Evolutionary conservation across 2,888 invertebrate genomes (phyloP).

Genomic region (Drosophila sordidapex): DNA sequence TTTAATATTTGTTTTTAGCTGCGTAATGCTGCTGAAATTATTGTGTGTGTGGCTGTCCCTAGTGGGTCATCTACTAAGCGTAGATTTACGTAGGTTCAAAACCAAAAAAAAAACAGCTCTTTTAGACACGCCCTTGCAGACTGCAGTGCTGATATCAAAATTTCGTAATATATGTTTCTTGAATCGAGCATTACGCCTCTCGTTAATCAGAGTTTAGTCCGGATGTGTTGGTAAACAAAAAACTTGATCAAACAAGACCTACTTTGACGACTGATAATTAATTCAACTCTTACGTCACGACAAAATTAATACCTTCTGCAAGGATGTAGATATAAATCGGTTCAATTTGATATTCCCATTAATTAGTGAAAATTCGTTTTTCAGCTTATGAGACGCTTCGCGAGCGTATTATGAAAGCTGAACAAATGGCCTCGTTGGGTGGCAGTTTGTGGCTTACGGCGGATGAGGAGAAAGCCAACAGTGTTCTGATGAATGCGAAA

Average conservation of each 20-base stretch:
- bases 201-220: not conserved
- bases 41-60: conserved; percentile 31
- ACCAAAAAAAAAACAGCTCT: not conserved
- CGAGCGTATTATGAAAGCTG: conserved; percentile 83
- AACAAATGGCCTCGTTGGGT: conserved; percentile 79
- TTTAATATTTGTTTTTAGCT: conserved; percentile 5
- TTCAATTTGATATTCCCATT: not conserved
- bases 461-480: conserved; percentile 83
- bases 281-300: not conserved
- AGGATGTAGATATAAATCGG: not conserved
- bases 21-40: conserved; percentile 42
- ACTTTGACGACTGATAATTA: not conserved
- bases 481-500: conserved; percentile 84
- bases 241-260: not conserved
- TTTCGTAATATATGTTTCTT: not conserved
- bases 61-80: conserved; percentile 32
- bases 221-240: not conserved
- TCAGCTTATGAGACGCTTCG: conserved; percentile 83
- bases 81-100: conserved; percentile 56
- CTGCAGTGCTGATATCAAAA: not conserved
- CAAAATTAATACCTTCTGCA: not conserved
- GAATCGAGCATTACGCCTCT: not conserved
- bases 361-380: not conserved
- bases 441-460: conserved; percentile 82
- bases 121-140: not conserved